Evolutionary conservation across 2,113 vertebrate species (phyloP), one percentile per base, ranked within the genome.

Genomic region (Poeciliopsis occidentalis): DNA sequence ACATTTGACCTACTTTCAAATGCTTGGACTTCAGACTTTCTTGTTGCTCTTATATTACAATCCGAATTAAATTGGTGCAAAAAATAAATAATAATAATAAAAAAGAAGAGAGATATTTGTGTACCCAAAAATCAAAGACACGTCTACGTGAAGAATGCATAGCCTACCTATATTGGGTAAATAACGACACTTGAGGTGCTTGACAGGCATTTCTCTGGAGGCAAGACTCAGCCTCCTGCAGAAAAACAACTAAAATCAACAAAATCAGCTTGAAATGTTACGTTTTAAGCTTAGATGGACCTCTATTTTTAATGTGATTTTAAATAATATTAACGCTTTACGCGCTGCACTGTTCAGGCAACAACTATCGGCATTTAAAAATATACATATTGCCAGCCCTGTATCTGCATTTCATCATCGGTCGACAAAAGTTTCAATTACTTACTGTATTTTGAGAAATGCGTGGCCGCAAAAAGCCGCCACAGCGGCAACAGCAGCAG

Each of bases 141-240:
- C 0, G 12, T 64, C 34, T 15, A 32, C 3, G n/a, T 12, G 12
- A 69, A 57, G 8, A 75, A 26, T 31, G 0, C 79, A 12, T 78
- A n/a, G n/a, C n/a, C n/a, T n/a, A 91, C 89, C 80, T 26, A 88
- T 87, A 47, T 83, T 66, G 4, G 76, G 17, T 27, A 91, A 57
- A 66, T 80, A 83, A 2, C 65, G 79, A 70, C 89, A 91, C 7
- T 63, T 78, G 26, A 89, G 84, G 29, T 80, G 86, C 60, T 89
- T 89, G 37, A 85, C 41, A 3, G 82, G 32, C 12, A 85, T 6
- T 51, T 85, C 78, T 82, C 87, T 86, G 72, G 64, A 72, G 0
- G 47, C 57, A 26, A 91, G 83, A 2, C 0, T n/a, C 0, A 85
- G 7, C 32, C 78, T 60, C 32, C 89, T 91, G 81, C 22, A 64